Base-by-base conservation (phyloP, 2,797 vertebrate species). In the Acanthornis magna region DNA sequence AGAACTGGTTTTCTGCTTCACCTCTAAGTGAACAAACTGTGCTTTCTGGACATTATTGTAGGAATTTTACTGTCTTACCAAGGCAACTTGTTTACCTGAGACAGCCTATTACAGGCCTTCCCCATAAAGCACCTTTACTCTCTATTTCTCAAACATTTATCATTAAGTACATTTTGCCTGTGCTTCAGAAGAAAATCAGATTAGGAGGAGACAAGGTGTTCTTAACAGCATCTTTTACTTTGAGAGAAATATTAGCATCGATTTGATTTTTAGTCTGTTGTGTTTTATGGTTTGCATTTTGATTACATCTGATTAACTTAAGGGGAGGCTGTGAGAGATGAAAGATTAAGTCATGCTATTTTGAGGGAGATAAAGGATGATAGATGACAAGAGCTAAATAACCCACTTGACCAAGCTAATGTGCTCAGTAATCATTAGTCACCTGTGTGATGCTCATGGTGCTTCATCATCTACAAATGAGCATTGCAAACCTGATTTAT, bases 201-300 rank as follows among this genome's bases (percentile, higher is more conserved):
- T 96, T 83, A 87, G 80, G 47, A 92, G 51, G 57, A 86, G 70
- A 71, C 61, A 84, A 71, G 65, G 42, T 90, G 88, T 93, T 87
- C 60, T 54, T 90, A 93, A 74, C 13, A 65, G 43, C 1, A 0
- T 75, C 15, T 87, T 89, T 88, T 89, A 86, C 72, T 86, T 75
- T 23, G 76, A 63, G 90, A 85, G 61, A 65, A 48, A 85, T 65
- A 66, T 68, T 79, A 87, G 65, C 4, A 1, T 48, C 88, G 85
- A 93, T 84, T 91, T 90, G n/a, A 62, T 66, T 95, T 93, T 79
- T 83, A 83, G 68, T 61, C 57, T 78, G 74, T 86, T 89, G 70
- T 88, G 30, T 68, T 89, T 86, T 82, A 83, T 78, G 36, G 70
- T 45, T 80, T 95, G 72, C 63, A 58, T 91, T 95, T 94, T 88